Conservation (phyloP, 2,797 vertebrate species). For the Leptodactylus fallax region DNA sequence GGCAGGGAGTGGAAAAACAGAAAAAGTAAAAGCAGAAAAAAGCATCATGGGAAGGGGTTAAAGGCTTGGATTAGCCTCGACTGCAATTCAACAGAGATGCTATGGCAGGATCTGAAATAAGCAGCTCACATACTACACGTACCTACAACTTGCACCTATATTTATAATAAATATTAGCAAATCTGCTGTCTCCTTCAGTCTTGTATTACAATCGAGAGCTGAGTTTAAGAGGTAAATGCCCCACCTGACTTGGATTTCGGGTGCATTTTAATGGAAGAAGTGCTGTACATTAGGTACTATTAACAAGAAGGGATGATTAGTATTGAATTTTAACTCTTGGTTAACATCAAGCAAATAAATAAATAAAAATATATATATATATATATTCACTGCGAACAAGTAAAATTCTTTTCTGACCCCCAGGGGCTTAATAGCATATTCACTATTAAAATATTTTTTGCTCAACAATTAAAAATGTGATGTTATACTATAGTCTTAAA, state of each 20-base stretch:
- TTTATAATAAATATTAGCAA: too few species aligned
- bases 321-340: slow-evolving; percentile 68
- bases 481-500: slow-evolving; percentile 76
- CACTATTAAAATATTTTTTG: slow-evolving; percentile 62
- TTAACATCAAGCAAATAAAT: slow-evolving; percentile 75
- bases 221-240: background rate
- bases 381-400: slow-evolving; percentile 65
- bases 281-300: slow-evolving; percentile 67
- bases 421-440: slow-evolving; percentile 71
- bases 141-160: too few species aligned
- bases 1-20: too few species aligned
- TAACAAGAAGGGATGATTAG: slow-evolving; percentile 71
- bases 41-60: too few species aligned
- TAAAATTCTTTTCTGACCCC: slow-evolving; percentile 63
- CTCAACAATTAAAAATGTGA: slow-evolving; percentile 74
- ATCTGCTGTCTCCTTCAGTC: background rate
- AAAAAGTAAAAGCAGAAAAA: too few species aligned
- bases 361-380: slow-evolving; percentile 63
- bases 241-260: background rate
- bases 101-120: too few species aligned
- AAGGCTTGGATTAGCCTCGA: too few species aligned
- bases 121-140: too few species aligned
- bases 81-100: too few species aligned
- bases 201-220: background rate
- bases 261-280: slow-evolving; percentile 69